A percentile compares a stretch with the other conserved stretches of the same genome.
Evolutionary conservation across 2,888 invertebrate species (phyloP).

Genomic region (Tricholauxania praeusta): DNA sequence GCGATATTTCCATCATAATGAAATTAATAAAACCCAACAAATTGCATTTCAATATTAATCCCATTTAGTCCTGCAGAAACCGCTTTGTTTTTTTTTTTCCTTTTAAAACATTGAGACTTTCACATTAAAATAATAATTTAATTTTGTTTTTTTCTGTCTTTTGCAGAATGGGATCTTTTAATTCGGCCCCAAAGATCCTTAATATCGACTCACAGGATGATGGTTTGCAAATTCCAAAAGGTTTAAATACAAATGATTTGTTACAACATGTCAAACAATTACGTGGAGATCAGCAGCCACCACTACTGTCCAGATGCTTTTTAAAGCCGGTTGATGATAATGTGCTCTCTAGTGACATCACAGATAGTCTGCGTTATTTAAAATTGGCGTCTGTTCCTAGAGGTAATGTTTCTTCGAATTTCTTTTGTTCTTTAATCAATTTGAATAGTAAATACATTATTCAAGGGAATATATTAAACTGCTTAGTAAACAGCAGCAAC

Average conservation of each 20-base stretch:
- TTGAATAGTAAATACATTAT: no score
- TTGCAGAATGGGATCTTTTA: slow-evolving; percentile 80
- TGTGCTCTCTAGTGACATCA: slow-evolving; percentile 58
- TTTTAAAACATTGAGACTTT: not conserved
- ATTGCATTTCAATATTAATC: not conserved
- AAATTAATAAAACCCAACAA: not conserved
- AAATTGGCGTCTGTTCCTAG: slow-evolving; percentile 69
- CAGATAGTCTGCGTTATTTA: slow-evolving; percentile 64
- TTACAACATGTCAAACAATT: slow-evolving; percentile 70
- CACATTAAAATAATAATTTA: not conserved
- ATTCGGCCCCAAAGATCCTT: slow-evolving; percentile 75
- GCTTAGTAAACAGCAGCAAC: no score
- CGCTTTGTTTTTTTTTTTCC: not conserved
- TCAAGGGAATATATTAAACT: not conserved
- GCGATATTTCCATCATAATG: no score
- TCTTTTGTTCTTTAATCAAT: no score
- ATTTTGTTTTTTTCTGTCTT: slow-evolving; percentile 1
- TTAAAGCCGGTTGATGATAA: slow-evolving; percentile 54
- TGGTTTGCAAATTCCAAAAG: slow-evolving; percentile 69
- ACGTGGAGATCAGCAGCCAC: slow-evolving; percentile 68
- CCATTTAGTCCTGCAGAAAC: not conserved
- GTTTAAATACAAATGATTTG: slow-evolving; percentile 69
- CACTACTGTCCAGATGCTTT: slow-evolving; percentile 67
- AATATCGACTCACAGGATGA: slow-evolving; percentile 75
- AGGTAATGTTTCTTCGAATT: slow-evolving; percentile 57